Conservation (phyloP, 2,113 vertebrate genomes). For the Castor canadensis region DNA sequence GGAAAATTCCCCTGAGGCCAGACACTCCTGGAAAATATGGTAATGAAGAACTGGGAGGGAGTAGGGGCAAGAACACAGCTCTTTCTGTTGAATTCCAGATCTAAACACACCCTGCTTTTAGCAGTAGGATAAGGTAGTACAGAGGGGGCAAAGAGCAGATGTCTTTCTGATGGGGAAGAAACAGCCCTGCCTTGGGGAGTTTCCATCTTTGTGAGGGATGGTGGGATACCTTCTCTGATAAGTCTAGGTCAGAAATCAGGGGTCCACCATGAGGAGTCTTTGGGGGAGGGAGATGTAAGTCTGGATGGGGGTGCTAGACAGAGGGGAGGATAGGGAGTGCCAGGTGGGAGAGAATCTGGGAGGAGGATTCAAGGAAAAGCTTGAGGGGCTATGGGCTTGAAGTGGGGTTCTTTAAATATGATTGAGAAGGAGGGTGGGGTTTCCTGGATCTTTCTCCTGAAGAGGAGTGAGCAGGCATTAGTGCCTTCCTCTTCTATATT, state of each 20-base stretch:
- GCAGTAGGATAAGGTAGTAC: neutral
- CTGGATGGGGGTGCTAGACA: neutral
- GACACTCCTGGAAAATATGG: neutral
- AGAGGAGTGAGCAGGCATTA: neutral
- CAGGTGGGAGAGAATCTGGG: neutral
- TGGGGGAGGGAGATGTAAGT: neutral
- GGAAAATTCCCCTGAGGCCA: neutral
- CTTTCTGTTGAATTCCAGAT: neutral
- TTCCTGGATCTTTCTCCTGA: rapidly evolving
- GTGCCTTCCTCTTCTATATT: neutral
- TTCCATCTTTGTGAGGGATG: neutral
- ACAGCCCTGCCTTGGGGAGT: neutral
- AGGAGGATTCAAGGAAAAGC: neutral
- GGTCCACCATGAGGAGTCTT: neutral
- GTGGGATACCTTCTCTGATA: neutral
- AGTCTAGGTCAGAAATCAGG: neutral
- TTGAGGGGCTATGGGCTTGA: neutral
- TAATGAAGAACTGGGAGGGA: neutral
- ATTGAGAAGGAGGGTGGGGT: too few species aligned
- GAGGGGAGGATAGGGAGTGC: neutral
- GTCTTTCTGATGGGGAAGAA: neutral
- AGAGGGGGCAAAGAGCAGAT: neutral
- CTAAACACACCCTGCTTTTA: neutral
- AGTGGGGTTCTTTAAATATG: neutral
- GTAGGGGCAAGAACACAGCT: neutral